Evolutionary conservation across 2,113 vertebrate genomes (phyloP), one percentile per base, ranked within the genome.

Genomic region (Butorides virescens): DNA sequence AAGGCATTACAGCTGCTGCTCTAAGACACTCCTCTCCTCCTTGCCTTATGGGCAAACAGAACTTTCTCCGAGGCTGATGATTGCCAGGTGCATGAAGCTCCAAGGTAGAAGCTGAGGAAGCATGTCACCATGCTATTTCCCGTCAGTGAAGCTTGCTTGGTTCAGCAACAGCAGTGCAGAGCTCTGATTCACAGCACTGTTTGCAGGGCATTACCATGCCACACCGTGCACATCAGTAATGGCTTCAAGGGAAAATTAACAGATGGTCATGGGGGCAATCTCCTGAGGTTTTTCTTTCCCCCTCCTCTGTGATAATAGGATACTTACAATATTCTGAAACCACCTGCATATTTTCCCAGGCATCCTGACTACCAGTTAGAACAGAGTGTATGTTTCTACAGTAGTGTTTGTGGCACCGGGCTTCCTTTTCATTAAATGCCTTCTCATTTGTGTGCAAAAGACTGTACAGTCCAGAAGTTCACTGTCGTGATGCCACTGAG

Each of bases 261-360:
- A 97, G 91, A 17, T 95, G 95, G 77, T 25, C 58, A 61, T 0
- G 0, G 66, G 29, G 30, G 36, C 89, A 87, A 92, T 23, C 32
- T 90, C 73, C 83, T 1, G 1, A 49, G 46, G 12, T 10, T 2
- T 77, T 84, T 84, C 59, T 37, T 36, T 5, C 8, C 44, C 52
- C 46, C 55, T 78, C 39, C 62, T 71, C 72, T 59, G 14, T n/a
- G 56, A 52, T 65, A 96, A 94, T 9, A 59, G 83, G 44, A 83
- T 59, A 36, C 88, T 86, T 55, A 71, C 0, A 29, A 90, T 27
- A 36, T 44, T 72, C 90, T 81, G 72, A 81, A 90, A 72, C 39
- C 96, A 96, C 79, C 95, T 96, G 95, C 4, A 2, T 62, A 52
- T 89, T 74, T 94, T 96, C 96, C 88, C 95, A 95, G 66, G 88